Evolutionary conservation across 1,140 invertebrate genomes (phyloP).

Genomic region (Epicauta chinensis): DNA sequence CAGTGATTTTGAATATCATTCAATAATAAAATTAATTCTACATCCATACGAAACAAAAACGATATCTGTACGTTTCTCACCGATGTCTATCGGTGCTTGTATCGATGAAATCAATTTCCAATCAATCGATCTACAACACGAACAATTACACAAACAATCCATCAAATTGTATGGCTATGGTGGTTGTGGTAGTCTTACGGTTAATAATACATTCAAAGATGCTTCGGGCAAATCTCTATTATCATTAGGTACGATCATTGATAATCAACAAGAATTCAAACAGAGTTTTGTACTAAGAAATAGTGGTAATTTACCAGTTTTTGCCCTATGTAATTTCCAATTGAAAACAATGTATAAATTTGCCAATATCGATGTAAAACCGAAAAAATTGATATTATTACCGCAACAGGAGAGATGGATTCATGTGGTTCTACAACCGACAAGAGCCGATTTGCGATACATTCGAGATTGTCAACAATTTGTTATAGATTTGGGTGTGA

Average conservation of each 20-base stretch:
- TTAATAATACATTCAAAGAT: conserved; percentile 45
- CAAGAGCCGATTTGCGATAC: conserved; percentile 26
- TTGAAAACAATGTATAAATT: conserved; percentile 40
- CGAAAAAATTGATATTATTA: conserved; percentile 23
- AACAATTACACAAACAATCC: conserved; percentile 35
- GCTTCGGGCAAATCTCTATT: conserved; percentile 47
- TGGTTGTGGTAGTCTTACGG: conserved; percentile 44
- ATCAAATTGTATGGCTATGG: conserved; percentile 47
- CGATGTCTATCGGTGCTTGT: conserved; percentile 42
- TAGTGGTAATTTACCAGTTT: conserved; percentile 44
- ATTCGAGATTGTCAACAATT: conserved; percentile 15
- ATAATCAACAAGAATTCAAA: conserved; percentile 38
- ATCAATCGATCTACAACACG: conserved; percentile 40
- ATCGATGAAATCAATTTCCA: conserved; percentile 45
- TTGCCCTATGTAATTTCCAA: conserved; percentile 43
- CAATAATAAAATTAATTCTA: conserved; percentile 38
- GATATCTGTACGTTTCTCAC: conserved; percentile 44
- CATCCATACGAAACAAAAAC: conserved; percentile 46
- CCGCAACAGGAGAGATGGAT: conserved; percentile 28
- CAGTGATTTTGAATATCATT: conserved; percentile 26
- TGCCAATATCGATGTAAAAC: conserved; percentile 26
- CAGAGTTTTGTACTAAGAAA: conserved; percentile 45
- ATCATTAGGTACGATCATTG: conserved; percentile 44
- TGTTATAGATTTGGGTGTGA: conserved; percentile 29
- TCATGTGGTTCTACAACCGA: conserved; percentile 21